These are phyloP conservation scores for Heterohyrax brucei DNA, from an alignment of 2,797 vertebrate species.

Conservation along the genomic window DNA sequence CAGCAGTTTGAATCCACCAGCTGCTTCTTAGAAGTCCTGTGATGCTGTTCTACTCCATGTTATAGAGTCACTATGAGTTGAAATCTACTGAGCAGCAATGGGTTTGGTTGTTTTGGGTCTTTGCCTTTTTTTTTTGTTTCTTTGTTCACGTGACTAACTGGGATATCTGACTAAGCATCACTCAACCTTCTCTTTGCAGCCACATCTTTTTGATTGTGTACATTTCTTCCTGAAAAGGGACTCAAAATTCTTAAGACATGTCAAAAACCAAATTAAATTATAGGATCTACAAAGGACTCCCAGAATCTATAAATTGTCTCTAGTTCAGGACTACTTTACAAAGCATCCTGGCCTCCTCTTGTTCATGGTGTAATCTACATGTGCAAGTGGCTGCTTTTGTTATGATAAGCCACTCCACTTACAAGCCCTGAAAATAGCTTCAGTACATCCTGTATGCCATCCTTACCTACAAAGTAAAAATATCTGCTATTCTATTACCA, in stretches of 20 bases:
- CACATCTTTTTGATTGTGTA: neutral
- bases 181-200: slow-evolving; percentile 63
- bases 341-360: slow-evolving; percentile 38
- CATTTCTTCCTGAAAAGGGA: slow-evolving; percentile 71
- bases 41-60: too few relatives aligned
- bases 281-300: slow-evolving; percentile 71
- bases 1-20: too few relatives aligned
- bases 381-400: slow-evolving; percentile 85
- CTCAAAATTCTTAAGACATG: slow-evolving; percentile 52
- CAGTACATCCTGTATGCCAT: slow-evolving; percentile 79
- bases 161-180: slow-evolving; percentile 3
- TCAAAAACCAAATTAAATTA: slow-evolving; percentile 71
- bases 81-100: too few relatives aligned
- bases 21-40: too few relatives aligned
- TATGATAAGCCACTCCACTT: slow-evolving; percentile 84
- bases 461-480: slow-evolving; percentile 78
- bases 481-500: slow-evolving; percentile 76
- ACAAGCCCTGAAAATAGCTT: slow-evolving; percentile 85
- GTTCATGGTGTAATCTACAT: slow-evolving; percentile 66
- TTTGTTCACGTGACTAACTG: neutral
- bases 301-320: slow-evolving; percentile 66
- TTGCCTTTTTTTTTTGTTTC: too few relatives aligned
- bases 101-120: too few relatives aligned
- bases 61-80: too few relatives aligned
- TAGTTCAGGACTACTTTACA: slow-evolving; percentile 36